A percentile compares a stretch with the other conserved stretches of the same genome.
Evolutionary conservation across 2,113 vertebrate genomes (phyloP).

Genomic region (Pedetes capensis): DNA sequence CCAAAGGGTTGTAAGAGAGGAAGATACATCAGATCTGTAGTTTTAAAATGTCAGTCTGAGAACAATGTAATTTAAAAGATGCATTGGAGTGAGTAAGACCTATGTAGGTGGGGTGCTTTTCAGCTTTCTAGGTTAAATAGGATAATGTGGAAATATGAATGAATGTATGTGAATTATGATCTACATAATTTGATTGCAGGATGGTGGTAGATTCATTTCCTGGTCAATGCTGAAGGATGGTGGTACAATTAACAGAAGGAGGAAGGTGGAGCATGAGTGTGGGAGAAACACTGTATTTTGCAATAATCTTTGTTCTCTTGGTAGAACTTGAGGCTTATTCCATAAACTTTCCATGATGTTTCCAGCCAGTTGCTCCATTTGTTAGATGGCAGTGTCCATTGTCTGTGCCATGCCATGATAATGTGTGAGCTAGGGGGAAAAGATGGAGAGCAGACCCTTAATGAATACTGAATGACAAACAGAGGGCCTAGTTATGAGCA

Average conservation of each 20-base stretch:
- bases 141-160: background rate
- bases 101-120: background rate
- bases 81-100: background rate
- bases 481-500: background rate
- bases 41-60: background rate
- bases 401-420: background rate
- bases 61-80: background rate
- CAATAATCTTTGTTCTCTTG: background rate
- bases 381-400: background rate
- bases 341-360: background rate
- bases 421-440: background rate
- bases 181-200: background rate
- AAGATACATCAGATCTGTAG: background rate
- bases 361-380: background rate
- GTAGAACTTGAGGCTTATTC: background rate
- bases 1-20: background rate
- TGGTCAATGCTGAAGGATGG: background rate
- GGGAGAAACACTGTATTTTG: background rate
- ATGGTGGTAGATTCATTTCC: background rate
- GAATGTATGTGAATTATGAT: background rate
- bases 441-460: background rate
- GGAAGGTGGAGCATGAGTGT: background rate
- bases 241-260: background rate
- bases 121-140: background rate
- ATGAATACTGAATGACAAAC: background rate